These are phyloP conservation scores for Spea hammondii DNA, from an alignment of 2,797 vertebrate species.

Conservation along the genomic window DNA sequence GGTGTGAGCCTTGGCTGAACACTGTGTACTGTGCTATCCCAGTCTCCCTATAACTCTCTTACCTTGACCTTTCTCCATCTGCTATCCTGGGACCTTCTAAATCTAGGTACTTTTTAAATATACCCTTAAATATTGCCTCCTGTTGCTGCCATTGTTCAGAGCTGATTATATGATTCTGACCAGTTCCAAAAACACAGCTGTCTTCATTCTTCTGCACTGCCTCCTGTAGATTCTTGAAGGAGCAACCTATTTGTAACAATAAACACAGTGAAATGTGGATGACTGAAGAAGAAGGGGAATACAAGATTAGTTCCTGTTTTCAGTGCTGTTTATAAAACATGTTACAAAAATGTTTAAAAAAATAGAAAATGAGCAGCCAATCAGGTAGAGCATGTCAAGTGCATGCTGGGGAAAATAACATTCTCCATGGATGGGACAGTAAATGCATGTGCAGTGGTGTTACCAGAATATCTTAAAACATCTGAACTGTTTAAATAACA, in stretches of 20 bases:
- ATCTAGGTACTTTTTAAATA: constrained; percentile 60
- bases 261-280: neutral
- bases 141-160: constrained; percentile 66
- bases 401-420: too few relatives aligned
- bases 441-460: too few relatives aligned
- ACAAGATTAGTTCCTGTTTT: too few relatives aligned
- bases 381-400: too few relatives aligned
- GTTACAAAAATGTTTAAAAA: neutral
- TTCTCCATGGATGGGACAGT: too few relatives aligned
- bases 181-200: constrained; percentile 65
- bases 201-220: constrained; percentile 64
- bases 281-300: too few relatives aligned
- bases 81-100: constrained; percentile 30
- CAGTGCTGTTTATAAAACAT: neutral
- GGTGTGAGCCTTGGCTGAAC: neutral
- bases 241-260: constrained; percentile 56
- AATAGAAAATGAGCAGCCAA: neutral
- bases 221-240: constrained; percentile 65
- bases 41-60: constrained; percentile 19
- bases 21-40: neutral
- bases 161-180: constrained; percentile 70
- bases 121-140: constrained; percentile 59
- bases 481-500: too few relatives aligned
- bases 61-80: constrained; percentile 63
- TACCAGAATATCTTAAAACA: too few relatives aligned